Evolutionary conservation across 2,888 invertebrate species (phyloP), one percentile per base, ranked within the genome.

Genomic region (Tupiocoris notatus): DNA sequence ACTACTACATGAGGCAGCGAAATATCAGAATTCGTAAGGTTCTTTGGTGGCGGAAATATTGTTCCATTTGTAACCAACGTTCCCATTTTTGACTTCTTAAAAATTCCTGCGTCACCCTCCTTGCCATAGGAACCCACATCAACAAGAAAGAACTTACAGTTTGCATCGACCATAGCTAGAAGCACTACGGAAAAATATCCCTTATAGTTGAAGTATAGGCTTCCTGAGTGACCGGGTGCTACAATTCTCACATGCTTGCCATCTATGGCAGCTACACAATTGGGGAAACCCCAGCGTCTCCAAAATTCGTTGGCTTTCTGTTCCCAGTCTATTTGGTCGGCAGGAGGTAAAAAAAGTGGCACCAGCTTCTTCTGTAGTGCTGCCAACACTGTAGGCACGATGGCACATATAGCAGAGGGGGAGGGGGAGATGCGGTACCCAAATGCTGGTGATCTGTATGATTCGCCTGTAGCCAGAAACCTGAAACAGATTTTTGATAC

Each of bases 361-460:
- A 59, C 23, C 1, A 71, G 20, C n/a, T 20, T 61, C 23, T 71
- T 62, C 17, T 25, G 18, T 24, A 71, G 61, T 21, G 9, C 25
- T 7, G 39, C 20, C 24, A 71, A 24, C 9, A 23, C 24, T 1
- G 20, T 1, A 1, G 1, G 1, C 18, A 71, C 59, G 24, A 71
- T 71, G 1, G 22, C 16, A 20, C 71, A 23, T 1, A 71, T 71
- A 3, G 1, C 24, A 20, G 71, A 58, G 18, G n/a, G n/a, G n/a
- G n/a, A n/a, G n/a, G 9, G 59, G 61, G 39, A 2, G 9, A 73
- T 62, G 3, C 62, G 73, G 22, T 2, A 73, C 1, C 21, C 18
- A 56, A 73, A 73, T 54, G 61, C 39, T 1, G 63, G 73, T 73
- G 73, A 73, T 20, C 62, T 68, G 68, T n/a, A 68, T 58, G 68